These are phyloP conservation scores for Drosophila pachea DNA, from an alignment of 1,140 invertebrate species.

Conservation along the genomic window DNA sequence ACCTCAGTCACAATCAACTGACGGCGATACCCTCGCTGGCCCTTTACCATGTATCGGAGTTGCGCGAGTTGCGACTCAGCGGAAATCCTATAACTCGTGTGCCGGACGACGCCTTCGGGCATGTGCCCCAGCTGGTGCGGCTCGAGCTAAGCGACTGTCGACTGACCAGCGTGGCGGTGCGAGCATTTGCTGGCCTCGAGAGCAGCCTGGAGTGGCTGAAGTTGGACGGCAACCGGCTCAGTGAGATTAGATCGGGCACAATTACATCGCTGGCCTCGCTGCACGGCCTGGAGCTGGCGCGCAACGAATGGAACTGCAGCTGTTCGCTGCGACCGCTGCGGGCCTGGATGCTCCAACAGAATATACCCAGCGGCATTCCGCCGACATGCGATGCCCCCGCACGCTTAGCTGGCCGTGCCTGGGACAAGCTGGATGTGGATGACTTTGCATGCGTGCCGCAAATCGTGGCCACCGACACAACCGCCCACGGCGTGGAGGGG, in stretches of 20 bases:
- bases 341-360: conserved; percentile 88
- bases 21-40: conserved; percentile 84
- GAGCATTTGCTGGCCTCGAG: conserved; percentile 86
- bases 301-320: conserved; percentile 91
- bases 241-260: conserved; percentile 82
- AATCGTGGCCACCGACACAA: conserved; percentile 81
- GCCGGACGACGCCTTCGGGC: conserved; percentile 84
- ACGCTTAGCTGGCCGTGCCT: conserved; percentile 82
- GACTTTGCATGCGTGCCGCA: conserved; percentile 89
- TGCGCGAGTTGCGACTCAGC: conserved; percentile 86
- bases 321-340: conserved; percentile 86
- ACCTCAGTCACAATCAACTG: conserved; percentile 87
- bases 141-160: conserved; percentile 87
- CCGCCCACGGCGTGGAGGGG: conserved; percentile 83
- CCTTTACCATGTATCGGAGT: conserved; percentile 85
- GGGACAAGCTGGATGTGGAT: conserved; percentile 87
- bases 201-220: conserved; percentile 86
- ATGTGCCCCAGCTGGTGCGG: conserved; percentile 84
- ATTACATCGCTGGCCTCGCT: conserved; percentile 84
- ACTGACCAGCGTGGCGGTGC: conserved; percentile 83
- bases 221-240: conserved; percentile 86
- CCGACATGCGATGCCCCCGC: conserved; percentile 84
- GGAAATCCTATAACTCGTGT: conserved; percentile 86
- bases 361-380: conserved; percentile 85
- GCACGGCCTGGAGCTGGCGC: conserved; percentile 86